Conservation (phyloP, 2,113 vertebrate genomes). For the Sturnus vulgaris region DNA sequence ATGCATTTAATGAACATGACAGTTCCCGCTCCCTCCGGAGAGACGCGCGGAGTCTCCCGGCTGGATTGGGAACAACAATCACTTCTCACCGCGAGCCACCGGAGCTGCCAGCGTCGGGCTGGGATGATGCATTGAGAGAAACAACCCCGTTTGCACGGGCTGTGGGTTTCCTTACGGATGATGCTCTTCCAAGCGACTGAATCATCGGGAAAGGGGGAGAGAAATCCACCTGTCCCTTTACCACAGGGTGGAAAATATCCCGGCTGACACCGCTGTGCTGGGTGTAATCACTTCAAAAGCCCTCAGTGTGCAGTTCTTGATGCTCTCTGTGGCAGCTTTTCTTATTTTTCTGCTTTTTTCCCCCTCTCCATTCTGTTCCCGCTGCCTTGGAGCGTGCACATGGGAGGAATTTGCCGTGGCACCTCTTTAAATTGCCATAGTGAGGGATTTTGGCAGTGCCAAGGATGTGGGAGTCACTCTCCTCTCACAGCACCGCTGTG, state of each 20-base stretch:
- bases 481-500: rapidly evolving
- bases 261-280: not conserved
- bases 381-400: rapidly evolving
- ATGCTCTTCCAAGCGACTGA: not conserved
- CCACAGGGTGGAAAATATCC: not conserved
- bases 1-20: constrained; percentile 68
- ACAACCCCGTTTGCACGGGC: not conserved
- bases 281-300: not conserved
- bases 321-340: not conserved
- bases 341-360: not conserved
- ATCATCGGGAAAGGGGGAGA: not conserved
- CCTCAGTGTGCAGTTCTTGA: not conserved
- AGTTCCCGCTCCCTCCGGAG: constrained; percentile 44
- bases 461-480: not conserved
- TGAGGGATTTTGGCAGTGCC: rapidly evolving
- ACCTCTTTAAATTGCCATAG: not conserved
- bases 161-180: not conserved
- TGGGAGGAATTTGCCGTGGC: not conserved
- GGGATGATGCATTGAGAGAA: constrained; percentile 1
- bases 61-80: constrained; percentile 14
- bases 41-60: not conserved
- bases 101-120: not conserved
- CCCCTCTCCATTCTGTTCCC: rapidly evolving
- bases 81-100: not conserved
- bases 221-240: constrained; percentile 20